A percentile compares a stretch with the other conserved stretches of the same genome.
Evolutionary conservation across 2,888 invertebrate species (phyloP).

Genomic region (Trypoxylon attenuatum): DNA sequence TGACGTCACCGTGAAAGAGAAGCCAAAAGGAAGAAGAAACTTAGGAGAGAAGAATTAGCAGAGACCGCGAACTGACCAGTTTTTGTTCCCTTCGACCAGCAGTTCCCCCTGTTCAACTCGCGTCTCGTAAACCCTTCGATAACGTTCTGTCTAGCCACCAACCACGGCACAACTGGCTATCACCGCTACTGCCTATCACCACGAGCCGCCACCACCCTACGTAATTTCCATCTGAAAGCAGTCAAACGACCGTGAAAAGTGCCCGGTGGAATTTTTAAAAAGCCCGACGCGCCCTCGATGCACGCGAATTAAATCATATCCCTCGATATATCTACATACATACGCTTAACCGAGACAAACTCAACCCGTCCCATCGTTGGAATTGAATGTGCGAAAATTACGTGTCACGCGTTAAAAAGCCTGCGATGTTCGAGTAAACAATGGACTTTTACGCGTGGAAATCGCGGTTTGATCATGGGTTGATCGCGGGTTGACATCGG

Average conservation of each 20-base stretch:
- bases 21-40: slow-evolving; percentile 40
- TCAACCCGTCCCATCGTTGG: neutral
- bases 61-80: slow-evolving; percentile 40
- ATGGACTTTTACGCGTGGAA: neutral
- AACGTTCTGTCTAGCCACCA: slow-evolving; percentile 37
- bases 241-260: neutral
- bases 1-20: slow-evolving; percentile 66
- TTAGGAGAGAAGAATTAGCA: slow-evolving; percentile 65
- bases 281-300: neutral
- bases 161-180: slow-evolving; percentile 20
- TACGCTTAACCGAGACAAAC: slow-evolving; percentile 11
- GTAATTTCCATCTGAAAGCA: slow-evolving; percentile 47
- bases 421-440: neutral
- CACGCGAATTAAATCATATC: neutral
- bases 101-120: slow-evolving; percentile 27
- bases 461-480: too few relatives aligned
- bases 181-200: slow-evolving; percentile 22
- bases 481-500: neutral
- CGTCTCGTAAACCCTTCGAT: slow-evolving; percentile 52
- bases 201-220: slow-evolving; percentile 18
- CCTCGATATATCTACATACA: too few relatives aligned
- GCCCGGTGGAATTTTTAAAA: neutral
- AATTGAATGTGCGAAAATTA: neutral
- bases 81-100: slow-evolving; percentile 29
- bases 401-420: neutral